These are phyloP conservation scores for Oryzias sinensis DNA, from an alignment of 2,797 vertebrate species.

Conservation along the genomic window DNA sequence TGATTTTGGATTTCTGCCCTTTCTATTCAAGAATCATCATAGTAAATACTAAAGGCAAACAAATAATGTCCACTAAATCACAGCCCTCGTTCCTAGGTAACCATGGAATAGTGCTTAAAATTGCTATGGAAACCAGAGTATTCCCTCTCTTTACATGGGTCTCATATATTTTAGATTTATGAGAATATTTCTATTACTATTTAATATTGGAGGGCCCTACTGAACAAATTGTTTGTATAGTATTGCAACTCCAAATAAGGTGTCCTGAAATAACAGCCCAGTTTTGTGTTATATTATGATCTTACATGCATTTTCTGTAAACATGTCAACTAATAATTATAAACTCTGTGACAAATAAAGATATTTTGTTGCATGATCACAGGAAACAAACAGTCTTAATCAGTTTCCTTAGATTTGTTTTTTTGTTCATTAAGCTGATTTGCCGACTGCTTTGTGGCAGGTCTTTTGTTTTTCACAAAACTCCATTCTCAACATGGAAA, in stretches of 20 bases:
- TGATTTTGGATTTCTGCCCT: no score
- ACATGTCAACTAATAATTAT: slow-evolving; percentile 12
- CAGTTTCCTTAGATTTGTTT: slow-evolving; percentile 23
- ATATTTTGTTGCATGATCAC: slow-evolving; percentile 33
- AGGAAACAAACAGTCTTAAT: slow-evolving; percentile 42
- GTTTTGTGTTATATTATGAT: slow-evolving; percentile 1
- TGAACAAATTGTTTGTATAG: neutral
- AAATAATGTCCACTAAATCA: slow-evolving; percentile 54
- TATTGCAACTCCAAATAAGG: neutral
- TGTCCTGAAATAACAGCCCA: neutral
- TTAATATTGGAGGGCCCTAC: slow-evolving; percentile 37
- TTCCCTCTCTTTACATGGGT: slow-evolving; percentile 24
- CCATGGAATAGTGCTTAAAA: slow-evolving; percentile 70
- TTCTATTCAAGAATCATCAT: slow-evolving; percentile 13
- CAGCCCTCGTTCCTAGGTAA: slow-evolving; percentile 71
- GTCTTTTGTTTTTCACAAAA: slow-evolving; percentile 46
- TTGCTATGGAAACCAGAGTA: slow-evolving; percentile 73
- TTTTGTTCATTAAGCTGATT: slow-evolving; percentile 41
- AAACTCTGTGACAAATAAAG: slow-evolving; percentile 15
- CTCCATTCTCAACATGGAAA: slow-evolving; percentile 40
- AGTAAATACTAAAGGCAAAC: slow-evolving; percentile 53
- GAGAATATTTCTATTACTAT: slow-evolving; percentile 39
- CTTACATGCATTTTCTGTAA: neutral
- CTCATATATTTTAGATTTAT: slow-evolving; percentile 34
- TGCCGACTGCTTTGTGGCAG: slow-evolving; percentile 29